Conservation (phyloP, 2,797 vertebrate genomes). For the Stomatorhinus walkeri region DNA sequence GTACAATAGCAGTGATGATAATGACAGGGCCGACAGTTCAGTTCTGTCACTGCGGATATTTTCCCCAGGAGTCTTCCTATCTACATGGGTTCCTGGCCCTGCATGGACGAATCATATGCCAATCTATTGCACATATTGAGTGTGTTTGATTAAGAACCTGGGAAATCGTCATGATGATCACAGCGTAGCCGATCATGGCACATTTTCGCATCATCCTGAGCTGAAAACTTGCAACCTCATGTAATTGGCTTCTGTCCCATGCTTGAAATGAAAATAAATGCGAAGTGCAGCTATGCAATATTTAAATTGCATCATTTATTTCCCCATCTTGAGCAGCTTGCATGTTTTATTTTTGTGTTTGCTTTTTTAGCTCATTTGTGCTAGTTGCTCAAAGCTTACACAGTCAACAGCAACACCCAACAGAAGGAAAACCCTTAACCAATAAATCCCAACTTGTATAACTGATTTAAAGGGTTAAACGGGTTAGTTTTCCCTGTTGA, state of each 20-base stretch:
- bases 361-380: background rate
- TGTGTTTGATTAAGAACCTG: slow-evolving; percentile 5
- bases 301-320: background rate
- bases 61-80: background rate
- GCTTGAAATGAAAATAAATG: slow-evolving; percentile 11
- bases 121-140: background rate
- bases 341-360: background rate
- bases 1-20: background rate
- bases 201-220: background rate
- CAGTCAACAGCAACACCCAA: background rate
- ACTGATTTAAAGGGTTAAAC: background rate
- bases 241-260: background rate
- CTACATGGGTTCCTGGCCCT: background rate
- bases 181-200: background rate
- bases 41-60: background rate
- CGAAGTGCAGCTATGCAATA: background rate
- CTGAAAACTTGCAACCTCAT: background rate
- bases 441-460: background rate
- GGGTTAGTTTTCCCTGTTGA: background rate
- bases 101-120: background rate
- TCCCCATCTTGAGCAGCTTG: background rate
- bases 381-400: background rate
- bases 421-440: background rate
- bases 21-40: background rate
- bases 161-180: background rate